phyloP scores from a whole-genome alignment of 2,113 vertebrate species.

The Serilophus lunatus region DNA sequence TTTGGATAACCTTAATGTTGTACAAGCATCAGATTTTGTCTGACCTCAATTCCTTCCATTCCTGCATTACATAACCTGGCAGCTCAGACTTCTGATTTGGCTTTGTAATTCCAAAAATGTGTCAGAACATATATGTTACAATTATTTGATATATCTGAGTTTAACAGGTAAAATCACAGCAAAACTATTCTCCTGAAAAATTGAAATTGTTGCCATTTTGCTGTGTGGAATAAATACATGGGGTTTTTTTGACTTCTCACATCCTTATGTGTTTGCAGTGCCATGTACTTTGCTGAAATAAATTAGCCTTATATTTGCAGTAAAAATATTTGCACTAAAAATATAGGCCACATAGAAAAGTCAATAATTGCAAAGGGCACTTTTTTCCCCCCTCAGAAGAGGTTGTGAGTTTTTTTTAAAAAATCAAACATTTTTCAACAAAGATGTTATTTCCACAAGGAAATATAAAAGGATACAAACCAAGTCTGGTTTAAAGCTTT shows the following conservation, averaged over 20 bases:
- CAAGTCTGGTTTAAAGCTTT: background rate
- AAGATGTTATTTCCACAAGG: background rate
- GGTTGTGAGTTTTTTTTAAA: background rate
- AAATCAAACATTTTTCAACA: background rate
- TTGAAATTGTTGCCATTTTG: background rate
- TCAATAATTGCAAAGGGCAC: background rate
- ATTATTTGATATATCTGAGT: background rate
- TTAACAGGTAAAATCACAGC: background rate
- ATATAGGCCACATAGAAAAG: background rate
- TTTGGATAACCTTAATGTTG: background rate
- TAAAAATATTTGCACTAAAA: constrained; percentile 24
- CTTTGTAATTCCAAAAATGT: background rate
- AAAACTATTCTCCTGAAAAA: background rate
- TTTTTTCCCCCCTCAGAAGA: background rate
- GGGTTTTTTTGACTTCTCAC: background rate
- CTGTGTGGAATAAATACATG: background rate
- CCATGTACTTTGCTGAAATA: background rate
- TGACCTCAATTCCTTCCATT: background rate
- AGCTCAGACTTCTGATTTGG: background rate
- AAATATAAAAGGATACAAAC: background rate
- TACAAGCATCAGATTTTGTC: background rate
- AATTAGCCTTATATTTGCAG: background rate
- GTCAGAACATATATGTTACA: background rate
- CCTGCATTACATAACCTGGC: background rate
- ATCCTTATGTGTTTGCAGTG: background rate